Evolutionary conservation across 2,797 vertebrate species (phyloP).

Genomic region (Esox masquinongy): DNA sequence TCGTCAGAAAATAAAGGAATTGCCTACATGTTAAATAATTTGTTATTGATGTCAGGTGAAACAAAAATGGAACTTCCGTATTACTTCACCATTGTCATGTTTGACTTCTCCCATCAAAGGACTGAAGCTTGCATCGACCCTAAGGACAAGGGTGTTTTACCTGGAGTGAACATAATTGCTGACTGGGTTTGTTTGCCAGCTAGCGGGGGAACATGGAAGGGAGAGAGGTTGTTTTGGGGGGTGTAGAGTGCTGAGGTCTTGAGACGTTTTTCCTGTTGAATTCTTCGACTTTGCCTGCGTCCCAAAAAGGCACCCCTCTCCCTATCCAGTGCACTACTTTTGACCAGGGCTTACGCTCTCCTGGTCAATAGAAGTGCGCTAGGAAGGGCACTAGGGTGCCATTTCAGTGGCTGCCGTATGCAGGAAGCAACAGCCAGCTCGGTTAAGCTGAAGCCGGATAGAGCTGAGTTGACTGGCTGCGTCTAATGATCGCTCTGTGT

Average conservation of each 20-base stretch:
- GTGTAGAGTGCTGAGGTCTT: not conserved
- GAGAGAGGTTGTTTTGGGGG: not conserved
- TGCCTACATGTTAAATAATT: no score
- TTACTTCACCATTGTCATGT: no score
- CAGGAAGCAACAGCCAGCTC: slow-evolving; percentile 15
- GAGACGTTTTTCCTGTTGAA: not conserved
- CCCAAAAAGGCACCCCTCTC: not conserved
- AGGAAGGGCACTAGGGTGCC: no score
- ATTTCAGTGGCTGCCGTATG: no score
- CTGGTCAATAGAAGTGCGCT: no score
- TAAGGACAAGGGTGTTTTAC: no score
- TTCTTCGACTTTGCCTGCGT: not conserved
- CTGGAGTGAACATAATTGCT: not conserved
- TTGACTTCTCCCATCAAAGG: no score
- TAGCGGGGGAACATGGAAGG: not conserved
- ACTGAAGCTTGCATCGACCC: no score
- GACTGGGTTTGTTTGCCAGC: not conserved
- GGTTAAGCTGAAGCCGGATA: slow-evolving; percentile 31
- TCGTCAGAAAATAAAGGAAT: no score
- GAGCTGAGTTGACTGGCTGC: slow-evolving; percentile 25
- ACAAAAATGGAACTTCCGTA: no score
- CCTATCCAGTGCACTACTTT: not conserved
- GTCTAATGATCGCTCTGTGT: slow-evolving; percentile 60
- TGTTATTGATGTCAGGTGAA: no score
- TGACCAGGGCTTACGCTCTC: not conserved